Percentiles rank a stretch among this genome's conserved stretches.
Conservation (phyloP, 2,113 vertebrate species). For the Podarcis raffonei region DNA sequence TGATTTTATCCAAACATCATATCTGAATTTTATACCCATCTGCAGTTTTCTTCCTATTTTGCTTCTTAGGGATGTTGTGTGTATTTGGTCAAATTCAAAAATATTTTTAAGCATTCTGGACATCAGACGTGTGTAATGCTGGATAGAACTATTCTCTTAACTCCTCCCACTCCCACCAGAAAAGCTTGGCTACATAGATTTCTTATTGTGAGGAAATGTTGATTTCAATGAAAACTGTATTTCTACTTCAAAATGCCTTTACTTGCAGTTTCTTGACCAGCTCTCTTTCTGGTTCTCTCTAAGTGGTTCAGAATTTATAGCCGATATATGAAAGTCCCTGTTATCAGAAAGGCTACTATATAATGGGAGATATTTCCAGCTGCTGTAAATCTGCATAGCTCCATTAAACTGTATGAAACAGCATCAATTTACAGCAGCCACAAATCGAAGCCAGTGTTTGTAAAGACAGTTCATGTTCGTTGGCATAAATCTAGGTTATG, state of each 20-base stretch:
- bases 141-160: neutral
- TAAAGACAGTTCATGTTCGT: constrained; percentile 16
- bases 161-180: neutral
- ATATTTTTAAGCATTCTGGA: neutral
- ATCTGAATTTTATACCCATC: neutral
- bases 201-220: neutral
- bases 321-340: neutral
- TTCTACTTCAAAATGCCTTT: neutral
- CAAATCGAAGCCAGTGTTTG: constrained; percentile 3
- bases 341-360: constrained; percentile 28
- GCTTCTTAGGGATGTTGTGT: neutral
- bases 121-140: neutral
- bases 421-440: constrained; percentile 19
- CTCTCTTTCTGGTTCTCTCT: neutral
- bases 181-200: neutral
- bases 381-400: constrained; percentile 33
- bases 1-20: neutral
- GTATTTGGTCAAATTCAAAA: neutral
- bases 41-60: neutral
- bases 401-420: constrained; percentile 17
- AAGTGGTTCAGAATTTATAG: constrained; percentile 24
- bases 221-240: neutral
- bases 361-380: constrained; percentile 18
- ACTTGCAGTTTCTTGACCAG: constrained; percentile 3
- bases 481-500: constrained; percentile 23